Evolutionary conservation across 2,888 invertebrate genomes (phyloP), one percentile per base, ranked within the genome.

Genomic region (Piscicola geometra): DNA sequence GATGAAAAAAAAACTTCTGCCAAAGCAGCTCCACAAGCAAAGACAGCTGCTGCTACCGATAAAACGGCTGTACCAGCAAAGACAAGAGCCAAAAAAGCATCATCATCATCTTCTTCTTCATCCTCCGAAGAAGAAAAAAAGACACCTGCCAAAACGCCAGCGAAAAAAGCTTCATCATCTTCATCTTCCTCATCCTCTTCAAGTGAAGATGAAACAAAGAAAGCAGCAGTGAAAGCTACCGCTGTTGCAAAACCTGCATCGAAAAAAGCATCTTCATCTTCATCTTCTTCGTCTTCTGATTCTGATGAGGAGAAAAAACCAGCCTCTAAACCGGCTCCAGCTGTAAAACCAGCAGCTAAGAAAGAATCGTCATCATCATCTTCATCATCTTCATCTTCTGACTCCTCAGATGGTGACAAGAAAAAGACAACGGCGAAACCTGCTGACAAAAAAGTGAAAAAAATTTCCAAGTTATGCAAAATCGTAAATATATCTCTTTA

Each of bases 221-320:
- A 71, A 52, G 21, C 41, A 50, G 1, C 50, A 25, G 50, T 25
- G 25, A 32, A 21, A 15, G 9, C 28, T 9, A 70, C 2, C 18
- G 18, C 35, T n/a, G 70, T 18, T 36, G 41, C 41, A 3, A 41
- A n/a, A 21, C 35, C 33, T 36, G 70, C 70, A 41, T 12, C n/a
- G n/a, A 56, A 56, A 56, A n/a, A 50, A 25, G 30, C 50, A 32
- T 71, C 71, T 9, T 71, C 71, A 28, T 71, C 71, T 1, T 71
- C 71, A 25, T 71, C 71, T 28, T 52, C 71, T 3, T 71, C 71
- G n/a, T 71, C 71, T 1, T 71, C 71, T 3, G 71, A 71, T 30
- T 5, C 5, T 30, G 52, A 71, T 71, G 52, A 71, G 12, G 32
- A 71, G 25, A 71, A 71, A 52, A 52, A 41, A 1, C 71, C 71